These are phyloP conservation scores for Brachionus calyciflorus DNA, from an alignment of 1,140 invertebrate species.

Conservation along the genomic window DNA sequence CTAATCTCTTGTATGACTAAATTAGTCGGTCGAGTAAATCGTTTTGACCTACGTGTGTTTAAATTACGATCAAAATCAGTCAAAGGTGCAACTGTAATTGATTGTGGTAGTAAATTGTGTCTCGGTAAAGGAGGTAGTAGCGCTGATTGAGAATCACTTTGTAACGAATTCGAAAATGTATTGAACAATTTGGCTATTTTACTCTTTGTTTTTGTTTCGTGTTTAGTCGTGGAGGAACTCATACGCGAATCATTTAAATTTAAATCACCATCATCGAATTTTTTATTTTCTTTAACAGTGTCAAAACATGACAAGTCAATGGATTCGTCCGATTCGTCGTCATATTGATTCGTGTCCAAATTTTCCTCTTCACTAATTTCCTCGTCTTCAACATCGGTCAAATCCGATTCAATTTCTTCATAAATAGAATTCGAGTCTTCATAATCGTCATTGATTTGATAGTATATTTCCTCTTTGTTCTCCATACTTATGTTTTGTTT, in stretches of 20 bases:
- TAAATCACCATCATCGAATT: not conserved
- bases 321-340: conserved; percentile 2
- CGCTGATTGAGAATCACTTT: not conserved
- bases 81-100: not conserved
- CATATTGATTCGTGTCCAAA: not conserved
- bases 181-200: conserved; percentile 13
- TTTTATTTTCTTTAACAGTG: conserved; percentile 14
- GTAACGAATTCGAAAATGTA: conserved; percentile 12
- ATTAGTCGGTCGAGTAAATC: conserved; percentile 4
- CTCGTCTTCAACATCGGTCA: not conserved
- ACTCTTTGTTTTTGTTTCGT: not conserved
- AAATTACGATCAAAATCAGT: conserved; percentile 35
- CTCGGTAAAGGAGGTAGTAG: not conserved
- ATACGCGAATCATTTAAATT: not conserved
- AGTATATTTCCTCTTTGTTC: conserved; percentile 38
- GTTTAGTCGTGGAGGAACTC: not conserved
- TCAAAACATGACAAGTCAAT: conserved; percentile 30
- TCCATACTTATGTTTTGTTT: not conserved
- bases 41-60: conserved; percentile 13
- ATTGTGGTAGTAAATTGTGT: conserved; percentile 3
- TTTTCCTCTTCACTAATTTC: conserved; percentile 12
- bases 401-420: conserved; percentile 1
- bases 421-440: conserved; percentile 18
- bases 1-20: conserved; percentile 22
- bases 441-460: conserved; percentile 29